A percentile compares a stretch with the other conserved stretches of the same genome.
These are phyloP conservation scores for Busseola fusca DNA, from an alignment of 2,888 invertebrate genomes.

Conservation along the genomic window DNA sequence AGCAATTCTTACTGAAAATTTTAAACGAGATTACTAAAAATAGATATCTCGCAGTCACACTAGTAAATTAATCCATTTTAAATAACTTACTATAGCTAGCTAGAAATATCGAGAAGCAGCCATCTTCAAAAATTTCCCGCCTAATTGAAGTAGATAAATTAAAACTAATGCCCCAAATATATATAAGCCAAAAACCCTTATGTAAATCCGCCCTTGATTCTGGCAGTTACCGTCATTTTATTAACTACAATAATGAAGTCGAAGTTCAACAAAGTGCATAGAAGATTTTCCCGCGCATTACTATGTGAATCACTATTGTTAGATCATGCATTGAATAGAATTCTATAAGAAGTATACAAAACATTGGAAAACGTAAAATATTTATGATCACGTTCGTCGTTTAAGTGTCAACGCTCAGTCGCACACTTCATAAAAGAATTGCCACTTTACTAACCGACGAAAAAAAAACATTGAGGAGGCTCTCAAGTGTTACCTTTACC, in stretches of 20 bases:
- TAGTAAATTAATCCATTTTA: neutral
- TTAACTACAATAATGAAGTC: neutral
- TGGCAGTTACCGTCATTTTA: neutral
- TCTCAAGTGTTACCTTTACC: no score
- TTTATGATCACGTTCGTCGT: conserved; percentile 7
- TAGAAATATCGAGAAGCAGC: neutral
- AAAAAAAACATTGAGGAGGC: no score
- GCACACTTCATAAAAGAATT: neutral
- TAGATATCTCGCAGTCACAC: neutral
- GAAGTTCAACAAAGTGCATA: conserved; percentile 3
- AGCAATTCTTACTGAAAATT: neutral
- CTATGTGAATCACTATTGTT: conserved; percentile 12
- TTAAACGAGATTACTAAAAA: neutral
- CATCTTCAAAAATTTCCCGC: neutral
- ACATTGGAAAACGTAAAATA: neutral
- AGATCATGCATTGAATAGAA: neutral
- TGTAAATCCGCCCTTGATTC: no score
- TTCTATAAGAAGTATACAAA: neutral
- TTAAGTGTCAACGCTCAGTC: neutral
- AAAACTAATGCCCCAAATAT: neutral
- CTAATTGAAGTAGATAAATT: conserved; percentile 1
- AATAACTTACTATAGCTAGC: neutral
- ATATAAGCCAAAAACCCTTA: no score
- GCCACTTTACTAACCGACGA: no score
- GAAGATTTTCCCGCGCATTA: conserved; percentile 5